phyloP scores from a whole-genome alignment of 2,797 vertebrate genomes.

The Siniperca undulata region DNA sequence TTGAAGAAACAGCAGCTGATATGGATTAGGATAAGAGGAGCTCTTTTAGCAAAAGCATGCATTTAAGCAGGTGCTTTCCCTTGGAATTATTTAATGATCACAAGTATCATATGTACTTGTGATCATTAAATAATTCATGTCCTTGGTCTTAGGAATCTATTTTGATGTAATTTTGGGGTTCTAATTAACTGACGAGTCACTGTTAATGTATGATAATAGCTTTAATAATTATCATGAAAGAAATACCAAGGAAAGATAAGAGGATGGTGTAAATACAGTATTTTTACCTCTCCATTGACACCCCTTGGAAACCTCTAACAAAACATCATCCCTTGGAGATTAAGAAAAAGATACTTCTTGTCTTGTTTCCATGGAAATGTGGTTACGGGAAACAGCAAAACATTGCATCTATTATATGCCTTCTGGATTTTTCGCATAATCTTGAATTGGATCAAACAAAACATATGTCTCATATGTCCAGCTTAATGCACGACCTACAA shows the following conservation, averaged over 20 bases:
- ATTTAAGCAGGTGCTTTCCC: slow-evolving; percentile 10
- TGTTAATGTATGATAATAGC: slow-evolving; percentile 26
- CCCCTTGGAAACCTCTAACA: slow-evolving; percentile 9
- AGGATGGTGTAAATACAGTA: slow-evolving; percentile 21
- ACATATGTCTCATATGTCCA: not conserved
- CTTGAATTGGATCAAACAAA: slow-evolving; percentile 39
- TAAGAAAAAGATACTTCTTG: slow-evolving; percentile 21
- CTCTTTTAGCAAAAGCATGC: not conserved
- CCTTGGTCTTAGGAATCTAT: not conserved
- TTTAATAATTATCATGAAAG: slow-evolving; percentile 26
- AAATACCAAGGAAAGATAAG: slow-evolving; percentile 22
- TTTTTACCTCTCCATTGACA: slow-evolving; percentile 32
- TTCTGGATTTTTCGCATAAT: slow-evolving; percentile 23
- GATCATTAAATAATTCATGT: slow-evolving; percentile 28
- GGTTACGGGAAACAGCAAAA: slow-evolving; percentile 27
- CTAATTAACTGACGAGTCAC: slow-evolving; percentile 15
- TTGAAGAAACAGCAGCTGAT: slow-evolving; percentile 11
- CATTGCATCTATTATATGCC: not conserved
- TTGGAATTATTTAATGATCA: not conserved
- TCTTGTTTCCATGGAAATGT: slow-evolving; percentile 58
- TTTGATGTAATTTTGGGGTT: slow-evolving; percentile 11
- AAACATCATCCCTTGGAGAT: slow-evolving; percentile 30
- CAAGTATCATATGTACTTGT: not conserved
- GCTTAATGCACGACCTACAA: not conserved
- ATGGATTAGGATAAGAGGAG: slow-evolving; percentile 2